Percentiles rank a stretch among this genome's conserved stretches.
Evolutionary conservation across 1,140 invertebrate species (phyloP).

Genomic region (Caerostris darwini): DNA sequence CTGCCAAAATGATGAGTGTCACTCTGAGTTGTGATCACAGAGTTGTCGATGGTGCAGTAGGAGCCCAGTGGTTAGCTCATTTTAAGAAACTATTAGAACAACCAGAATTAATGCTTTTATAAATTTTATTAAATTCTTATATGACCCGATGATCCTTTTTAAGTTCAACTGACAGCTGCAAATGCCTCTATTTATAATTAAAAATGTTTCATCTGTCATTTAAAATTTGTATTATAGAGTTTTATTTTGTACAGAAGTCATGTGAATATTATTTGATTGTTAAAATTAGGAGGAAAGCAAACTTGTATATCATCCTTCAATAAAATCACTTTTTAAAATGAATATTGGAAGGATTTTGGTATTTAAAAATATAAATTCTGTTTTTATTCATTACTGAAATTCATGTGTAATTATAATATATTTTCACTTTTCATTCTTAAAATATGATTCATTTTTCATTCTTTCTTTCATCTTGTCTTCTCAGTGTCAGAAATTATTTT

Average conservation of each 20-base stretch:
- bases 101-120: conserved; percentile 87
- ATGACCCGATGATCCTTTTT: not conserved
- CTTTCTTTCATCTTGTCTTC: too few relatives aligned
- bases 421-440: too few relatives aligned
- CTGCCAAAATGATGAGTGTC: conserved; percentile 85
- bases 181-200: not conserved
- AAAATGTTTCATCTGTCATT: conserved; percentile 27
- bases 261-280: conserved; percentile 13
- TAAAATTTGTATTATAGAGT: conserved; percentile 56
- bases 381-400: too few relatives aligned
- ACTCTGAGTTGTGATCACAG: conserved; percentile 88
- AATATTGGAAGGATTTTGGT: not conserved
- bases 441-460: too few relatives aligned
- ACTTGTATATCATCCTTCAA: conserved; percentile 13
- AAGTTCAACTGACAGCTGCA: conserved; percentile 15
- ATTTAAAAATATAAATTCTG: not conserved
- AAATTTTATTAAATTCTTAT: conserved; percentile 78
- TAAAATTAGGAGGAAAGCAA: conserved; percentile 1
- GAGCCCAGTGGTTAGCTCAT: conserved; percentile 86
- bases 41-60: conserved; percentile 89
- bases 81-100: conserved; percentile 86
- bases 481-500: too few relatives aligned
- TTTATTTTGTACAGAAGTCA: conserved; percentile 47
- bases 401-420: too few relatives aligned
- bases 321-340: not conserved